Conservation (phyloP, 1,140 invertebrate species). For the Piezodorus guildinii region DNA sequence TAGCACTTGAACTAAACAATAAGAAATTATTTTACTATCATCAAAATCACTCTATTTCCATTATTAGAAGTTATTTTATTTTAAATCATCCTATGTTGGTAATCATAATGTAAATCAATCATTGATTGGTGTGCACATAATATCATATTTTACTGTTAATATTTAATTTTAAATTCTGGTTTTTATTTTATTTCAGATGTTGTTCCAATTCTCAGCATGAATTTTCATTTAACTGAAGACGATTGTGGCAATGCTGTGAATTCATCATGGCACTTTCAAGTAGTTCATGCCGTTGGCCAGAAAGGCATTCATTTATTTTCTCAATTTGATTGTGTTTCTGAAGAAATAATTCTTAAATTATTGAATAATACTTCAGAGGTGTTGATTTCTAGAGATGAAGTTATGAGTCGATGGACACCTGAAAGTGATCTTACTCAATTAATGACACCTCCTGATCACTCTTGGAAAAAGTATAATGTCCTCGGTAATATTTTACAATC, state of each 20-base stretch:
- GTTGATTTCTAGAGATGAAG: slow-evolving; percentile 4
- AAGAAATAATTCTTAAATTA: not conserved
- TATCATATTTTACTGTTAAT: too few species aligned
- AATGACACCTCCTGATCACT: not conserved
- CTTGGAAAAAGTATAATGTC: slow-evolving; percentile 11
- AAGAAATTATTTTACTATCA: too few species aligned
- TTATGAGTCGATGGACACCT: not conserved
- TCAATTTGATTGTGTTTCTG: not conserved
- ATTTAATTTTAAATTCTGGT: too few species aligned
- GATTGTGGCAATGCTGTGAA: not conserved
- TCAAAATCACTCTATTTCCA: too few species aligned
- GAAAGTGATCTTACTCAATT: not conserved
- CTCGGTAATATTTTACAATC: not conserved
- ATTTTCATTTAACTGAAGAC: slow-evolving; percentile 8
- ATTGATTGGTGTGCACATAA: too few species aligned
- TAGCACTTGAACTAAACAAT: too few species aligned
- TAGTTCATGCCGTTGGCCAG: not conserved
- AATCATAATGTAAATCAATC: too few species aligned
- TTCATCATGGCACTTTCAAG: not conserved
- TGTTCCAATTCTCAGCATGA: not conserved
- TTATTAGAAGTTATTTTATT: too few species aligned
- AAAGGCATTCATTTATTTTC: not conserved
- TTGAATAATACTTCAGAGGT: not conserved
- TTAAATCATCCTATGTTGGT: too few species aligned
- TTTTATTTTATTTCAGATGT: slow-evolving; percentile 1